These are phyloP conservation scores for Dallia pectoralis DNA, from an alignment of 2,797 vertebrate species.

Conservation along the genomic window DNA sequence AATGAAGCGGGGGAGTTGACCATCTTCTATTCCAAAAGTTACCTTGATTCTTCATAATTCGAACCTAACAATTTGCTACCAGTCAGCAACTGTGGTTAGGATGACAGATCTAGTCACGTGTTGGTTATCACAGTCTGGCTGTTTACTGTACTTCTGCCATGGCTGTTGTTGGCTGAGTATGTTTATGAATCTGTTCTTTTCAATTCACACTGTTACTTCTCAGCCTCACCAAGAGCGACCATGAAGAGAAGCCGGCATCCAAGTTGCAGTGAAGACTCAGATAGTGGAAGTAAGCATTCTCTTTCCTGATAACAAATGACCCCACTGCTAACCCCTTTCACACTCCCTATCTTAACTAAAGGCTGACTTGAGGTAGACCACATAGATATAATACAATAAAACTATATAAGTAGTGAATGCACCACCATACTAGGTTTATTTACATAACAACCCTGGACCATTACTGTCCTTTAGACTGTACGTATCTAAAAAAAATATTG, in stretches of 20 bases:
- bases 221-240: conserved; percentile 47
- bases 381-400: no score
- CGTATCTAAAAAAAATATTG: no score
- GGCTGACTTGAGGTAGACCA: no score
- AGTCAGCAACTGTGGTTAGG: not conserved
- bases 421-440: no score
- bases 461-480: no score
- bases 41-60: not conserved
- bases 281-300: conserved; percentile 92
- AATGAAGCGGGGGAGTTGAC: not conserved
- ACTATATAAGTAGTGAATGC: no score
- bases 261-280: conserved; percentile 97
- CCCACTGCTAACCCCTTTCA: no score
- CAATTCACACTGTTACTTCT: conserved; percentile 2
- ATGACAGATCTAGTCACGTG: not conserved
- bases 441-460: no score
- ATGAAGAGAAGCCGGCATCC: conserved; percentile 93
- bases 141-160: not conserved
- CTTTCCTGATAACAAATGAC: not conserved
- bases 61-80: not conserved
- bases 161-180: not conserved
- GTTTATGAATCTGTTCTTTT: not conserved
- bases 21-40: not conserved
- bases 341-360: no score
- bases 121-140: not conserved